Evolutionary conservation across 1,140 invertebrate genomes (phyloP).

Genomic region (Musca vetustissima): DNA sequence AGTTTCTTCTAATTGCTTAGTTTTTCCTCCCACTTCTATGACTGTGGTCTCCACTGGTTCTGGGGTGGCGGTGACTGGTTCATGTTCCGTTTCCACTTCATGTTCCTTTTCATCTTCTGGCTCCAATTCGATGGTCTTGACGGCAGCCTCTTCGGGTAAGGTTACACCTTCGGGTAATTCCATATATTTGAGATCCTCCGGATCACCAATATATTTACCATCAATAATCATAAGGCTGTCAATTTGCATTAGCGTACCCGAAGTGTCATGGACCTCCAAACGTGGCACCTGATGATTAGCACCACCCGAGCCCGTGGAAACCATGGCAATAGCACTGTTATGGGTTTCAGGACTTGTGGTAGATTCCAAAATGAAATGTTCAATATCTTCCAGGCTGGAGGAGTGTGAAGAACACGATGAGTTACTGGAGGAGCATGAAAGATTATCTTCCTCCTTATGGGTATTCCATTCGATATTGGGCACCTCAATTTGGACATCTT

Average conservation of each 20-base stretch:
- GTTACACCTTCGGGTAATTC: conserved; percentile 47
- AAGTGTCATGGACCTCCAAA: conserved; percentile 68
- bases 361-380: conserved; percentile 54
- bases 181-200: conserved; percentile 51
- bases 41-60: conserved; percentile 48
- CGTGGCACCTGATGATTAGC: conserved; percentile 59
- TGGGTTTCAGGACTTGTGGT: conserved; percentile 55
- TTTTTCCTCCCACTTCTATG: conserved; percentile 33
- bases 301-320: background rate
- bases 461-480: conserved; percentile 67
- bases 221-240: conserved; percentile 61
- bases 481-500: conserved; percentile 56
- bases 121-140: conserved; percentile 40
- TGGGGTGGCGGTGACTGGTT: conserved; percentile 47
- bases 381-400: conserved; percentile 53
- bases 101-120: conserved; percentile 38
- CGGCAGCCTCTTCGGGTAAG: conserved; percentile 34
- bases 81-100: conserved; percentile 38
- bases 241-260: conserved; percentile 65
- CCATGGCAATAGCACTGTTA: conserved; percentile 27
- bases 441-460: conserved; percentile 32
- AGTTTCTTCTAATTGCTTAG: background rate
- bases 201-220: conserved; percentile 55
- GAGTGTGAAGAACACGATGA: conserved; percentile 48
- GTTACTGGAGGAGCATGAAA: conserved; percentile 28